These are phyloP conservation scores for Hetaerina titia DNA, from an alignment of 2,888 invertebrate species.

Conservation along the genomic window DNA sequence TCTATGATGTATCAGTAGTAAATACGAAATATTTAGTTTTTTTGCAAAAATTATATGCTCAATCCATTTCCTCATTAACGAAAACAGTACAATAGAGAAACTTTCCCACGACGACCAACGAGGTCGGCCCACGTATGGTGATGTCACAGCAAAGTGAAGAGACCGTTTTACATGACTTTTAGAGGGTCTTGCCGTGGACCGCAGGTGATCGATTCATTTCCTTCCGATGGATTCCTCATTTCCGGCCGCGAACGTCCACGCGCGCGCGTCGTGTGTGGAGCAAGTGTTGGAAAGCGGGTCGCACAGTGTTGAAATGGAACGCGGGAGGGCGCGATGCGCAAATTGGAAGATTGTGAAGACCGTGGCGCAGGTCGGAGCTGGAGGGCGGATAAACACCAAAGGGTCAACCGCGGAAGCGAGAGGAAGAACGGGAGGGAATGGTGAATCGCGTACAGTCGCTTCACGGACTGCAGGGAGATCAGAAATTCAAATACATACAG, in stretches of 20 bases:
- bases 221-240: slow-evolving; percentile 42
- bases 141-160: no score
- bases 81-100: no score
- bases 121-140: no score
- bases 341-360: slow-evolving; percentile 65
- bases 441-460: slow-evolving; percentile 1
- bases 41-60: no score
- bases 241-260: background rate
- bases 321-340: slow-evolving; percentile 42
- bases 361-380: background rate
- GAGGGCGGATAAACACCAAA: background rate
- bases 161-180: no score
- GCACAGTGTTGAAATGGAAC: slow-evolving; percentile 48
- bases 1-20: no score
- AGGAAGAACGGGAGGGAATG: background rate
- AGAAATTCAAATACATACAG: no score
- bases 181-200: background rate
- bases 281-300: background rate
- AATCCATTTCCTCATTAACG: no score
- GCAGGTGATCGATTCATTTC: slow-evolving; percentile 25
- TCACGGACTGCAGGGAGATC: no score
- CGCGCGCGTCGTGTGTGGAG: background rate
- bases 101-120: no score
- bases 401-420: background rate
- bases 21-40: no score